Base-by-base conservation (phyloP, 1,140 invertebrate genomes). In the roundworm (Caenorhabditis elegans) region DNA sequence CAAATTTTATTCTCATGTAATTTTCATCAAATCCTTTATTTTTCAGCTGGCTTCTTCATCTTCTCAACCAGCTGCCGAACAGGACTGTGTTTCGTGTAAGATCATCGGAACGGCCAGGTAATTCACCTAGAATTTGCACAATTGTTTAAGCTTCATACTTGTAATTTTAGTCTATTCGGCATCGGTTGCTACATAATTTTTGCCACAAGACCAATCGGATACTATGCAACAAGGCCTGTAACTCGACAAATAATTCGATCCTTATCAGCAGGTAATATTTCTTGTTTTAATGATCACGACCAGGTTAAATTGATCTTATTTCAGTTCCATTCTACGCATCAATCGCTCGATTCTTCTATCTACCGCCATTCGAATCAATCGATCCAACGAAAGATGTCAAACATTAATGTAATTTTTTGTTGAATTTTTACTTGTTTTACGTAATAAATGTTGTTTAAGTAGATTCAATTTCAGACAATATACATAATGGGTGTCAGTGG, bases 301-400 rank as follows among this genome's bases (percentile, higher is more conserved):
- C 24, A 17, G 15, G 19, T 70, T 24, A 43, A 43, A 15, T 34
- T 5, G 17, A 60, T 24, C n/a, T 22, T 31, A 5, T 70, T 70
- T 70, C 60, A 70, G 60, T 70, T 4, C 60, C 60, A 70, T 70
- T 70, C 19, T 70, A 70, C 34, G 60, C 60, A 13, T 70, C 60
- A 5, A 6, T 70, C 11, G 60, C 60, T n/a, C 60, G 60, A 31
- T 70, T 31, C 34, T 70, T 70, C 19, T 70, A 70, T 39, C 60
- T 70, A 10, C 60, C 60, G 0, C 60, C 60, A 70, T 70, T 70
- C n/a, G 60, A 70, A 70, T 70, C 60, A 6, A 70, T 70, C 28
- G 34, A 70, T 39, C 60, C 60, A 11, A 39, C 60, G 1, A 70
- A 70, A 22, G 2, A 70, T 70, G 60, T 70, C 34, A 70, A 70